A percentile compares a stretch with the other conserved stretches of the same genome.
Conservation (phyloP, 37 sponge, comb jelly and placozoan genomes). For the Cladorhizidae sp. region DNA sequence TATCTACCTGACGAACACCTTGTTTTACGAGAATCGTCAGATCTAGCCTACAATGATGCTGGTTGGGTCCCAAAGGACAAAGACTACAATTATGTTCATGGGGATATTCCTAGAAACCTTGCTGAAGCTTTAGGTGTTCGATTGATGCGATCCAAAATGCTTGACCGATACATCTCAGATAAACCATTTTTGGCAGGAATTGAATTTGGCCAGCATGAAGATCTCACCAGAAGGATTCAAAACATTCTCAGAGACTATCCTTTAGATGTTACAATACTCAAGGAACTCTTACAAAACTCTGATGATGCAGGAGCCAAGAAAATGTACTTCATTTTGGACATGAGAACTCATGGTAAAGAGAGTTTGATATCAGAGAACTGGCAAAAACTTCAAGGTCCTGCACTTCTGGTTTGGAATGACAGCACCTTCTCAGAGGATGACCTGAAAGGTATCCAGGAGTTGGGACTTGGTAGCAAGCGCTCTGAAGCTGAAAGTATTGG, state of each 20-base stretch:
- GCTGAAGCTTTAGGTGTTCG: slow-evolving; percentile 37
- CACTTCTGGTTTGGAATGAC: slow-evolving; percentile 77
- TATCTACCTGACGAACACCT: slow-evolving; percentile 37
- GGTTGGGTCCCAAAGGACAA: slow-evolving; percentile 30
- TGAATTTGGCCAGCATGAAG: slow-evolving; percentile 78
- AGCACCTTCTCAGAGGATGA: slow-evolving; percentile 64
- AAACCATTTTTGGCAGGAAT: background rate
- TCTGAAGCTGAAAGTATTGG: slow-evolving; percentile 75
- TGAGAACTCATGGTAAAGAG: slow-evolving; percentile 46
- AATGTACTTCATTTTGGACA: slow-evolving; percentile 80
- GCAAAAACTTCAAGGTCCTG: slow-evolving; percentile 76
- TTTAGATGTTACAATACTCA: slow-evolving; percentile 64
- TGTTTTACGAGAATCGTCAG: slow-evolving; percentile 14
- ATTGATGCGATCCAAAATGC: slow-evolving; percentile 32
- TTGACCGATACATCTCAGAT: slow-evolving; percentile 17
- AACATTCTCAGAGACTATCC: slow-evolving; percentile 80
- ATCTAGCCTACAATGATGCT: slow-evolving; percentile 55
- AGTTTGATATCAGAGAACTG: slow-evolving; percentile 56
- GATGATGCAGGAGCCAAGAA: slow-evolving; percentile 87
- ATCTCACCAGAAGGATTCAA: slow-evolving; percentile 71
- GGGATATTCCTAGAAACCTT: slow-evolving; percentile 17
- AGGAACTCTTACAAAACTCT: slow-evolving; percentile 92
- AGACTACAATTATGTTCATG: slow-evolving; percentile 4
- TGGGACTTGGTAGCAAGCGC: slow-evolving; percentile 75
- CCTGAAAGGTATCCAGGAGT: slow-evolving; percentile 72